These are phyloP conservation scores for Drosophila bunnanda DNA, from an alignment of 2,888 invertebrate genomes.

Conservation along the genomic window DNA sequence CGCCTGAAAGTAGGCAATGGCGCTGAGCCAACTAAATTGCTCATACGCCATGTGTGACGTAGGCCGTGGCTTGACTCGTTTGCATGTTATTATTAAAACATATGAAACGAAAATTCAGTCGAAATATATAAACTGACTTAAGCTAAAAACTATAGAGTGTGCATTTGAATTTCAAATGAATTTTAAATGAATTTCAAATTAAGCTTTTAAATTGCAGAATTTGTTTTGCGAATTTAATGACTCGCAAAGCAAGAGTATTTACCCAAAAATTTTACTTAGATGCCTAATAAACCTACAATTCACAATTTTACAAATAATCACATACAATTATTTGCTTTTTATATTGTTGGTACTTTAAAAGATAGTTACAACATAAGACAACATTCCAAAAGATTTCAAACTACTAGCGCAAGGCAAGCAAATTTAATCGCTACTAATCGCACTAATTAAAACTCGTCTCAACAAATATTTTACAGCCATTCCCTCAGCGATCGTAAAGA, in stretches of 20 bases:
- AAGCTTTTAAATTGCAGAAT: too few relatives aligned
- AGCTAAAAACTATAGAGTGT: not conserved
- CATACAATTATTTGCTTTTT: not conserved
- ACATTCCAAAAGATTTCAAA: not conserved
- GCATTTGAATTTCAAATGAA: constrained; percentile 1
- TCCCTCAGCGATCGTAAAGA: constrained; percentile 20
- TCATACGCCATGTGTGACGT: constrained; percentile 43
- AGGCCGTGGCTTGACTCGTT: not conserved
- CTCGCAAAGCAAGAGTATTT: not conserved
- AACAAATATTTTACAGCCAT: constrained; percentile 23
- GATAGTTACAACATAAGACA: not conserved
- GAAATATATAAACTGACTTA: not conserved
- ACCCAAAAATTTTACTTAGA: not conserved
- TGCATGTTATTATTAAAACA: constrained; percentile 16
- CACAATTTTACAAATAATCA: not conserved
- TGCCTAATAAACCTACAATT: not conserved
- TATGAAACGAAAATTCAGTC: not conserved
- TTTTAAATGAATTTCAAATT: not conserved
- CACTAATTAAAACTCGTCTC: constrained; percentile 27
- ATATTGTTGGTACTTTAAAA: not conserved
- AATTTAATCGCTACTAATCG: constrained; percentile 24
- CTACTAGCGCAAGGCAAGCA: not conserved
- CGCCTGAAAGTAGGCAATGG: constrained; percentile 51
- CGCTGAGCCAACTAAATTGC: constrained; percentile 18
- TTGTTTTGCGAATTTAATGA: not conserved